Evolutionary conservation across 2,797 vertebrate species (phyloP), one percentile per base, ranked within the genome.

Genomic region (Glyptemys insculpta): DNA sequence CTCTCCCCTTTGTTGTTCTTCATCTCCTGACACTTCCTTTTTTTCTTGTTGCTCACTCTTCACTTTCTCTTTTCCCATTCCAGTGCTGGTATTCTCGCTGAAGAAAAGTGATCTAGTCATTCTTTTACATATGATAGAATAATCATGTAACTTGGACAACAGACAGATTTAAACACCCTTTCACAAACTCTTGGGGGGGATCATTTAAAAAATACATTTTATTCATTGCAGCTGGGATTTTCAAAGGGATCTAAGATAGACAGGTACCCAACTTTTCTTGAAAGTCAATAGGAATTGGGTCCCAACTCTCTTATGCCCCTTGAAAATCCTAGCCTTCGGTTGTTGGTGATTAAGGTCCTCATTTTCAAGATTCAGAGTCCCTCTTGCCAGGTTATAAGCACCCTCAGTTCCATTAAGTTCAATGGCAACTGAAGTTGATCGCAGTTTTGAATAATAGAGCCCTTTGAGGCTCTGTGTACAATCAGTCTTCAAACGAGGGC

Each of bases 271-370:
- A 85, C 85, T 93, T 12, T 21, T 82, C 1, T 81, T 21, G 79
- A 78, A 95, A 83, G 12, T 19, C 54, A 83, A 65, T 74, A 49
- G 57, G 52, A 95, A 89, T 52, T 84, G 2, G 31, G 2, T 83
- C 90, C 31, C 34, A 65, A 18, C 31, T 65, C 62, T 65, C 74
- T 93, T 83, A 95, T 84, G 96, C 91, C 79, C 37, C 80, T 87
- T 87, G 76, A 62, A 93, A 80, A 92, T 96, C 74, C 84, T 86
- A 86, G 74, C 78, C 52, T 95, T 93, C 86, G 25, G 3, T 3
- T 85, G 56, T 92, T 80, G 84, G 52, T 59, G 47, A 83, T 91
- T 68, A 76, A 25, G 68, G 62, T 81, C 90, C 53, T 92, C 65
- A 41, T 31, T 68, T 80, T 72, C 0, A 16, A 18, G 15, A 14